Conservation (phyloP, 2,888 invertebrate genomes). For the Zele albiditarsus region DNA sequence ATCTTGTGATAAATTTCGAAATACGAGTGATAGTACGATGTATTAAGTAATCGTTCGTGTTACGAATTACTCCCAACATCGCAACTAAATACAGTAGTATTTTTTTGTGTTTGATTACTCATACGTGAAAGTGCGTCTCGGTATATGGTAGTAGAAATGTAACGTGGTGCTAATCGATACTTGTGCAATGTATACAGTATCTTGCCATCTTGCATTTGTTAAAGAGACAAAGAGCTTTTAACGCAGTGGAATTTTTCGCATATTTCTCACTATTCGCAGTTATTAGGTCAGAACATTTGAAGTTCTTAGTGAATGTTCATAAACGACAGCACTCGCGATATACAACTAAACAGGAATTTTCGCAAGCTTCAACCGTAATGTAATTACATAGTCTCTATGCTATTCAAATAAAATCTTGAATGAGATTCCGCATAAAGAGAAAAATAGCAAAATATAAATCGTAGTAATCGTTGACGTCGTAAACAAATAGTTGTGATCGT, state of each 20-base stretch:
- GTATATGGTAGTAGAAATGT: neutral
- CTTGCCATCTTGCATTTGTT: constrained; percentile 5
- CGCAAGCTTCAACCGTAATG: neutral
- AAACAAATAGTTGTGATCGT: neutral
- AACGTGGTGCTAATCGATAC: constrained; percentile 20
- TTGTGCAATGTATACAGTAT: constrained; percentile 17
- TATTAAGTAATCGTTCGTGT: neutral
- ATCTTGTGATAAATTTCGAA: neutral
- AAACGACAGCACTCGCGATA: no score
- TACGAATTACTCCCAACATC: neutral
- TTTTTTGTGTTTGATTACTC: neutral
- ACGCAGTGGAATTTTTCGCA: neutral
- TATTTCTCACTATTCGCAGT: neutral
- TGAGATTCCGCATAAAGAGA: neutral
- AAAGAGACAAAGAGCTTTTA: neutral
- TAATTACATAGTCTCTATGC: no score
- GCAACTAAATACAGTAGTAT: neutral
- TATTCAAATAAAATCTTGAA: neutral
- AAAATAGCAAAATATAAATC: neutral
- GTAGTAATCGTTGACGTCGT: neutral
- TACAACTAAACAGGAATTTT: no score
- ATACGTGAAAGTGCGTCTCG: neutral
- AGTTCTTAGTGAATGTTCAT: neutral
- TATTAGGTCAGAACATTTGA: neutral
- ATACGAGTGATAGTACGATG: neutral